Base-by-base conservation (phyloP, 2,888 invertebrate genomes). In the Stenurella melanura region DNA sequence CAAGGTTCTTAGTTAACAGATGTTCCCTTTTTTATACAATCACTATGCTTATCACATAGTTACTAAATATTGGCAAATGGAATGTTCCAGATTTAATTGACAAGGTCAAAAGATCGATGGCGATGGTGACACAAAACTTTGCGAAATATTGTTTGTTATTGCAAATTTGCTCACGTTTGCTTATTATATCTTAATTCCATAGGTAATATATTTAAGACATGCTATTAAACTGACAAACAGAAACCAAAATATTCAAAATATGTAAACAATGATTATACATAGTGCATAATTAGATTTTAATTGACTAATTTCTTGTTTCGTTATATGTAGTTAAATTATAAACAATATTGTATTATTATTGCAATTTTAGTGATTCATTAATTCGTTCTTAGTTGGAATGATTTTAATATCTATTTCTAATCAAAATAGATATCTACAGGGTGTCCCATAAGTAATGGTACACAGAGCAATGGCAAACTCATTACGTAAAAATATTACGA, bases 111-210 rank as follows among this genome's bases (percentile, higher is more conserved):
- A n/a, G 71, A 60, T 50, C 30, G 58, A 50, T 50, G 42, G 30
- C 61, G 61, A 61, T 61, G n/a, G 34, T 26, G 60, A 60, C 71
- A 71, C 61, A 3, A 18, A 50, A 61, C 12, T 61, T 71, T 71
- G 42, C 71, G 71, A 71, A 61, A 71, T 60, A 21, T 61, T 71
- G 26, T 61, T 71, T 70, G 12, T n/a, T 50, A n/a, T 50, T 50
- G 50, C 50, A 50, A 50, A 50, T 50, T 50, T n/a, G 6, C n/a
- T 50, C 50, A 50, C n/a, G n/a, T 26, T 60, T 60, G 26, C 7
- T 58, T 58, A 58, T 42, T 42, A 12, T 42, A 15, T 4, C 42
- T 12, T 15, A 42, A 15, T 42, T 2, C 21, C 4, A 4, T 26
- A 38, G 7, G 10, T 42, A 15, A 42, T 15, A 50, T n/a, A 50